A percentile compares a stretch with the other conserved stretches of the same genome.
Conservation (phyloP, 2,113 vertebrate species). For the Pomatorhinus ruficollis region DNA sequence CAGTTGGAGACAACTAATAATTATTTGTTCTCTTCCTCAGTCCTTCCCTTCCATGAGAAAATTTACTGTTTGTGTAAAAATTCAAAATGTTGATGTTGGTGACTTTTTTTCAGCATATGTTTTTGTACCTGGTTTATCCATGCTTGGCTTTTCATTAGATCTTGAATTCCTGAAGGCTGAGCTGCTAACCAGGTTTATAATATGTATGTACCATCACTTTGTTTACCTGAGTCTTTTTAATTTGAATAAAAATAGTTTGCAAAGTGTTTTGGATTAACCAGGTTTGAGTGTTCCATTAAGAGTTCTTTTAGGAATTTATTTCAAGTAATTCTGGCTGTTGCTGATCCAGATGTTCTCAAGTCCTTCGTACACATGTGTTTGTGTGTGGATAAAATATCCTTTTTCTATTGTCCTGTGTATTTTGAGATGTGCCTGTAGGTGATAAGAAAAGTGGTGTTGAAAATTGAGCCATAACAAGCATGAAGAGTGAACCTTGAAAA, state of each 20-base stretch:
- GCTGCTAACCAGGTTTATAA: constrained; percentile 75
- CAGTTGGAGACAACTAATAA: constrained; percentile 53
- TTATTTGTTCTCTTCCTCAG: constrained; percentile 62
- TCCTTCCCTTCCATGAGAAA: constrained; percentile 64
- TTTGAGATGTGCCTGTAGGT: neutral
- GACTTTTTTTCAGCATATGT: constrained; percentile 59
- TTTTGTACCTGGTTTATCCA: constrained; percentile 76
- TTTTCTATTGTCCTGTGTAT: neutral
- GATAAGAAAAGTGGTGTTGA: neutral
- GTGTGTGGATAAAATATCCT: neutral
- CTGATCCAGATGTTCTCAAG: neutral
- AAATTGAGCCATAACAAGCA: neutral
- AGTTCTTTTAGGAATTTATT: constrained; percentile 42
- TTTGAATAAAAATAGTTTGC: constrained; percentile 84
- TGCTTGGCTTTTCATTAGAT: constrained; percentile 74
- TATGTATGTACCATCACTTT: constrained; percentile 80
- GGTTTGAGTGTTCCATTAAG: constrained; percentile 72
- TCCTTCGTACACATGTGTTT: neutral
- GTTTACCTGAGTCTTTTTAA: constrained; percentile 81
- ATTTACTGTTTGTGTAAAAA: constrained; percentile 66
- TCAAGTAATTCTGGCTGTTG: constrained; percentile 2
- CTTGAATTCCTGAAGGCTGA: constrained; percentile 72
- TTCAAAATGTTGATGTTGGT: constrained; percentile 52
- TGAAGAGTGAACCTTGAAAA: neutral
- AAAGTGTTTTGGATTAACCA: constrained; percentile 81